A percentile compares a stretch with the other conserved stretches of the same genome.
Conservation (phyloP, 1,140 invertebrate species). For the Drosophila mojavensis region DNA sequence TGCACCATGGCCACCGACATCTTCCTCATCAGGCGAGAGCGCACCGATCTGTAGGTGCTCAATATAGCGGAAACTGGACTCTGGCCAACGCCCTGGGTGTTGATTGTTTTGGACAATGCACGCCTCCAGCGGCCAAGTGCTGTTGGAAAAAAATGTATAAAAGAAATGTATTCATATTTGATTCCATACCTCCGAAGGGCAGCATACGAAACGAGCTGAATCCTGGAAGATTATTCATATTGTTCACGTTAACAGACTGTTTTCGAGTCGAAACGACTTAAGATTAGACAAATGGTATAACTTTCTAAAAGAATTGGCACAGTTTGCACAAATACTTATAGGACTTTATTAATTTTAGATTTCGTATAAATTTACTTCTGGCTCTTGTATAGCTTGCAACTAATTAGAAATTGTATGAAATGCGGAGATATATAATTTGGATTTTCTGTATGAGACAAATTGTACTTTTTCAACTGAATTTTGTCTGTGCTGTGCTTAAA, state of each 20-base stretch:
- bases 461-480: slow-evolving; percentile 14
- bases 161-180: background rate
- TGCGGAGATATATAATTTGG: background rate
- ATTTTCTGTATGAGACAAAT: background rate
- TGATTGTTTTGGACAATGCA: background rate
- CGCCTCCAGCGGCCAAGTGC: background rate
- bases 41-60: background rate
- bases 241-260: background rate
- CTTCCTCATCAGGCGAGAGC: slow-evolving; percentile 7
- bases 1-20: slow-evolving; percentile 5
- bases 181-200: background rate
- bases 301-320: too few species aligned
- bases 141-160: background rate
- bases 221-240: slow-evolving; percentile 3
- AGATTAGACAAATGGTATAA: background rate
- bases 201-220: background rate
- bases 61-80: background rate
- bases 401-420: background rate
- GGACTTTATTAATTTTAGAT: too few species aligned
- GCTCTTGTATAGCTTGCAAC: background rate
- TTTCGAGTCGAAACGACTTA: background rate
- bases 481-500: slow-evolving; percentile 11
- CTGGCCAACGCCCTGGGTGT: background rate
- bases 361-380: too few species aligned
- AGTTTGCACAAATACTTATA: too few species aligned